Percentiles rank a stretch among this genome's conserved stretches.
Conservation (phyloP, 1,140 invertebrate species). For the Euwallacea fornicatus region DNA sequence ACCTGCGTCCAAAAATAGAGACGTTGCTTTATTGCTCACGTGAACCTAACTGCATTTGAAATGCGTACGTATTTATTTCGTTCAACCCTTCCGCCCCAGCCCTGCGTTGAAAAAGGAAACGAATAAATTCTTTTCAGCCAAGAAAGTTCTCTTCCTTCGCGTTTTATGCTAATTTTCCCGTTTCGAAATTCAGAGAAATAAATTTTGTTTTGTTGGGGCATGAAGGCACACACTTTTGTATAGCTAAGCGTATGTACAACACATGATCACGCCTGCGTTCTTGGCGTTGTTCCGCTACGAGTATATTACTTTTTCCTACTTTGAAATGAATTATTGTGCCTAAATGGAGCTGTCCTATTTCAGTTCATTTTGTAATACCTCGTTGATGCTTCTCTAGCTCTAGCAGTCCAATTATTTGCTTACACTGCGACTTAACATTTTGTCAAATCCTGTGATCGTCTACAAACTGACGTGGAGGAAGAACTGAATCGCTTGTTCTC, state of each 20-base stretch:
- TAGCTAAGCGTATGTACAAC: slow-evolving; percentile 7
- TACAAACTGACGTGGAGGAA: too few relatives aligned
- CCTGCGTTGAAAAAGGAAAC: slow-evolving; percentile 19
- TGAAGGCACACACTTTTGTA: slow-evolving; percentile 11
- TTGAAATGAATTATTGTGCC: too few relatives aligned
- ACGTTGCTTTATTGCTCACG: not conserved
- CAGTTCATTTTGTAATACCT: too few relatives aligned
- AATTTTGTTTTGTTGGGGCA: slow-evolving; percentile 16
- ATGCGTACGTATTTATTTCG: slow-evolving; percentile 1
- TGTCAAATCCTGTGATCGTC: too few relatives aligned
- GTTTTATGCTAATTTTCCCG: slow-evolving; percentile 17
- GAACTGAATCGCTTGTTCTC: too few relatives aligned
- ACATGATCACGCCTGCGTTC: slow-evolving; percentile 2
- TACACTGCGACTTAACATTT: too few relatives aligned
- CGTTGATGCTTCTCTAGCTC: too few relatives aligned
- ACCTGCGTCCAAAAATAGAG: slow-evolving; percentile 8
- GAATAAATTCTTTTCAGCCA: slow-evolving; percentile 23
- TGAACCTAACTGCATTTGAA: slow-evolving; percentile 1
- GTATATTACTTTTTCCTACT: too few relatives aligned
- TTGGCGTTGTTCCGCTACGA: too few relatives aligned
- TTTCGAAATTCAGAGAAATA: slow-evolving; percentile 7
- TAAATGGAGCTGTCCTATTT: too few relatives aligned
- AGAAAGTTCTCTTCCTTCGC: slow-evolving; percentile 14
- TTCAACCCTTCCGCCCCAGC: slow-evolving; percentile 4
- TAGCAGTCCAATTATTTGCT: too few relatives aligned